Evolutionary conservation across 2,113 vertebrate genomes (phyloP).

Genomic region (Rhineura floridana): DNA sequence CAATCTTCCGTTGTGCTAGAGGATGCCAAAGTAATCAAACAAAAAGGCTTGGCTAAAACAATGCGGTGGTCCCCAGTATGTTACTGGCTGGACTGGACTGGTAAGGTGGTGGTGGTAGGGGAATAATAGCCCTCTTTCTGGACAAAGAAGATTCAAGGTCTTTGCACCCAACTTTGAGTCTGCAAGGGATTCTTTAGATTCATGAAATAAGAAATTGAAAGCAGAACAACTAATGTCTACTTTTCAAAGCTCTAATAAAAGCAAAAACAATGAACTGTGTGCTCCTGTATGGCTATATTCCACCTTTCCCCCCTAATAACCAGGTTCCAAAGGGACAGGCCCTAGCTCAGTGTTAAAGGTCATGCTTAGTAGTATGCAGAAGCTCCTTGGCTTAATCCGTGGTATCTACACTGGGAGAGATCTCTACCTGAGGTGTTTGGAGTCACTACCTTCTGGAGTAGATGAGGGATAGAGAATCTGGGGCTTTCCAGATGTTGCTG

Average conservation of each 20-base stretch:
- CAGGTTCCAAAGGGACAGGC: not conserved
- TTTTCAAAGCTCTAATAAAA: not conserved
- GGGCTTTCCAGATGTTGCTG: too few relatives aligned
- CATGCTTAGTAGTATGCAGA: not conserved
- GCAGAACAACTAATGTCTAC: too few relatives aligned
- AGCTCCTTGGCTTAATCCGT: not conserved
- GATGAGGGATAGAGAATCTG: too few relatives aligned
- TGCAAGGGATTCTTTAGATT: not conserved
- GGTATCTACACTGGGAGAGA: not conserved
- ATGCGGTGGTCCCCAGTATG: not conserved
- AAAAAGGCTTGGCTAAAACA: constrained; percentile 44
- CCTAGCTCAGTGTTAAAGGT: not conserved
- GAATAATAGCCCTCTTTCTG: not conserved
- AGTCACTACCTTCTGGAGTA: too few relatives aligned
- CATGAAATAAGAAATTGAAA: not conserved
- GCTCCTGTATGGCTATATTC: not conserved
- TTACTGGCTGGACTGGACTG: not conserved
- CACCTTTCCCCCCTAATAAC: not conserved
- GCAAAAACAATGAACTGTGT: not conserved
- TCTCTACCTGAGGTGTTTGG: not conserved
- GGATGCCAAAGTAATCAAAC: constrained; percentile 38
- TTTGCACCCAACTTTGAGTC: not conserved
- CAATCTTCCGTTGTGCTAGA: not conserved
- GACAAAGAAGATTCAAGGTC: not conserved
- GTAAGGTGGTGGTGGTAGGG: not conserved